phyloP scores from a whole-genome alignment of 2,797 vertebrate genomes.

The Cynopterus sphinx region DNA sequence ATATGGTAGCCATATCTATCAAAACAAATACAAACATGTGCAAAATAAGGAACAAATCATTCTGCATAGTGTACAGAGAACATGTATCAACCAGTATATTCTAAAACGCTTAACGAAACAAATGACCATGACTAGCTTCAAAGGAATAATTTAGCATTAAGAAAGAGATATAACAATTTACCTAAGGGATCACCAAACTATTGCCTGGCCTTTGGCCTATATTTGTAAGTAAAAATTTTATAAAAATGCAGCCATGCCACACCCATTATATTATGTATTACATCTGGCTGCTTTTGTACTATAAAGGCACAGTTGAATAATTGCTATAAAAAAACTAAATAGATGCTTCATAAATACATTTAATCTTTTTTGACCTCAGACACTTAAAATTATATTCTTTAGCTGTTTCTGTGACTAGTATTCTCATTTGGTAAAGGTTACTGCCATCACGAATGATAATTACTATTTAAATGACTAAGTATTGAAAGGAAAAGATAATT shows the following conservation, averaged over 20 bases:
- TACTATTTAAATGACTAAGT: neutral
- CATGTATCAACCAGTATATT: neutral
- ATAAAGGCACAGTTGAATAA: neutral
- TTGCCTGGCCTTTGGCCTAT: neutral
- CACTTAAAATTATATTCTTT: neutral
- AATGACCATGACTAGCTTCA: neutral
- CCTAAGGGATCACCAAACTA: neutral
- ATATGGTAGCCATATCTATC: constrained; percentile 97
- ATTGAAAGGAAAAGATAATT: constrained; percentile 19
- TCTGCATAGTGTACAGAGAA: neutral
- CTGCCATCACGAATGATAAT: neutral
- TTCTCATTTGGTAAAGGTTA: neutral
- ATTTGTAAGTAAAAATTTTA: neutral
- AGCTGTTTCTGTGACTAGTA: neutral
- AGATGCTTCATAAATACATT: neutral
- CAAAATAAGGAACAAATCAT: neutral
- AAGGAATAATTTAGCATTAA: neutral
- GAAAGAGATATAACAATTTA: neutral
- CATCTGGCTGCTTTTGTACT: neutral
- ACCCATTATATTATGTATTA: neutral
- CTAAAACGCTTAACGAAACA: neutral
- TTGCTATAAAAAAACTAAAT: neutral
- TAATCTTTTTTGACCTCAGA: neutral
- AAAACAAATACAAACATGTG: constrained; percentile 72
- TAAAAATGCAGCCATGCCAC: accelerated